Evolutionary conservation across 2,113 vertebrate species (phyloP).

Genomic region (Eptesicus fuscus): DNA sequence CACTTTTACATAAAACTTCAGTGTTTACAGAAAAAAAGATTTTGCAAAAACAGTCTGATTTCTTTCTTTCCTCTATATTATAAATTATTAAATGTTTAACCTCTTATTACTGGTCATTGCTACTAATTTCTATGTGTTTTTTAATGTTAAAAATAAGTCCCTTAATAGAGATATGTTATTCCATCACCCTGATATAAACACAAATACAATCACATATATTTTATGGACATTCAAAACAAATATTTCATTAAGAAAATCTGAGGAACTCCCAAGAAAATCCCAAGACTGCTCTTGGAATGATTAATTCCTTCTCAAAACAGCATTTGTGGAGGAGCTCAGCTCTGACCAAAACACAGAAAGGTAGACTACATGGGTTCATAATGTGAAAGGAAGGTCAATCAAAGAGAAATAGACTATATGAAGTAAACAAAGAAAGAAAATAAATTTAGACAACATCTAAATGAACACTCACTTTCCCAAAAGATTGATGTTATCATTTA

Average conservation of each 20-base stretch:
- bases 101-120: neutral
- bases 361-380: neutral
- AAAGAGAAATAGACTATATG: neutral
- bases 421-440: neutral
- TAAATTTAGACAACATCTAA: neutral
- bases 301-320: constrained; percentile 11
- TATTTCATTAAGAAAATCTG: constrained; percentile 6
- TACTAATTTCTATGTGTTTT: neutral
- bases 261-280: constrained; percentile 7
- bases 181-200: neutral
- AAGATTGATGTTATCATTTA: constrained; percentile 96
- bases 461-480: constrained; percentile 92
- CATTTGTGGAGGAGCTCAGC: neutral
- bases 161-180: neutral
- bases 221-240: constrained; percentile 22
- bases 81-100: constrained; percentile 18
- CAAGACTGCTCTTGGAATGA: neutral
- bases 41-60: neutral
- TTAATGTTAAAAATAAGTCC: neutral
- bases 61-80: neutral
- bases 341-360: neutral
- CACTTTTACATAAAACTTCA: neutral
- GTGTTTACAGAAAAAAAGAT: neutral
- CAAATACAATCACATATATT: neutral
- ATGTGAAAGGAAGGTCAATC: neutral